These are phyloP conservation scores for Epiblema foenella DNA, from an alignment of 2,888 invertebrate genomes.

Conservation along the genomic window DNA sequence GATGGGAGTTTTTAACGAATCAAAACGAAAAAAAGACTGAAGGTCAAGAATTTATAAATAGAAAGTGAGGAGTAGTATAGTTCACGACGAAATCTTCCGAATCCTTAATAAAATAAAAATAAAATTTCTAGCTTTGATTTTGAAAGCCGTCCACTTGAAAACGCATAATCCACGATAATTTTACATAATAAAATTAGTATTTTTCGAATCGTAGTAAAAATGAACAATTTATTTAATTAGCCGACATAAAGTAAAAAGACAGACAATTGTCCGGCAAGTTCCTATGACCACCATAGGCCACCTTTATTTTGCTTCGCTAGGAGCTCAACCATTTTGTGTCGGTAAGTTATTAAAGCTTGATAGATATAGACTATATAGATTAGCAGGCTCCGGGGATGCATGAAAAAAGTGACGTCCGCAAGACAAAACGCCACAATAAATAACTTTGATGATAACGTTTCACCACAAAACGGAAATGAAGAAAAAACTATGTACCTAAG, in stretches of 20 bases:
- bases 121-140: not conserved
- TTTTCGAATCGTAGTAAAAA: not conserved
- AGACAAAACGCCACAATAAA: slow-evolving; percentile 22
- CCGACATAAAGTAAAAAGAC: not conserved
- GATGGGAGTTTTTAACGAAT: not conserved
- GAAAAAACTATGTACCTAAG: slow-evolving; percentile 49
- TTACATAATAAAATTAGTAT: not conserved
- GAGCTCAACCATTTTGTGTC: not conserved
- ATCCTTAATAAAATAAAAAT: too few species aligned
- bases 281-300: not conserved
- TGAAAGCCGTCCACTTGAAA: not conserved
- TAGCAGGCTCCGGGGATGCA: not conserved
- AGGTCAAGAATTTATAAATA: too few species aligned
- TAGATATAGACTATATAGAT: too few species aligned
- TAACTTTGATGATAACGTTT: slow-evolving; percentile 33
- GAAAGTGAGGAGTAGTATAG: too few species aligned
- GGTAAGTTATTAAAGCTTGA: slow-evolving; percentile 11
- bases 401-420: not conserved
- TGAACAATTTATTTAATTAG: not conserved
- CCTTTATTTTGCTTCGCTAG: not conserved
- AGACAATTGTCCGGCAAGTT: not conserved
- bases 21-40: not conserved
- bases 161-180: not conserved
- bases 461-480: slow-evolving; percentile 46
- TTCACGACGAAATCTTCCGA: too few species aligned